These are phyloP conservation scores for Craterocephalus amniculus DNA, from an alignment of 2,797 vertebrate genomes.

Conservation along the genomic window DNA sequence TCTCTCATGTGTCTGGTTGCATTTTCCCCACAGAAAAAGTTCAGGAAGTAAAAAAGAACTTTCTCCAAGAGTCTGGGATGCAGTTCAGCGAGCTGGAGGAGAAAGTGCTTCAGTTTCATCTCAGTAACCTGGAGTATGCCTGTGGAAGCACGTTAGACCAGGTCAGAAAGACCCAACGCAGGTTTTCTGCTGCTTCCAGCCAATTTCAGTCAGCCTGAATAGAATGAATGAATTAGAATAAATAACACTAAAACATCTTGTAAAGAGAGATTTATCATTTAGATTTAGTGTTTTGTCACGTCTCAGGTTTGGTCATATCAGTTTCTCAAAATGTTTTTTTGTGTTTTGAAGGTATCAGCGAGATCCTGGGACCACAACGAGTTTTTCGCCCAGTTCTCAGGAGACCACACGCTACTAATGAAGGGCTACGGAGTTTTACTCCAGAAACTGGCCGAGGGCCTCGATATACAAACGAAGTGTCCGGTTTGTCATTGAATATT, in stretches of 20 bases:
- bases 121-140: slow-evolving; percentile 96
- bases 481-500: slow-evolving; percentile 57
- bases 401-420: slow-evolving; percentile 93
- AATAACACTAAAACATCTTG: too few species aligned
- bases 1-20: background rate
- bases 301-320: background rate
- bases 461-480: slow-evolving; percentile 89
- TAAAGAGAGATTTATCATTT: too few species aligned
- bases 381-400: slow-evolving; percentile 98
- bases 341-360: slow-evolving; percentile 88
- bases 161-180: slow-evolving; percentile 76
- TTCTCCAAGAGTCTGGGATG: slow-evolving; percentile 94
- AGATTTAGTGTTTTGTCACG: background rate
- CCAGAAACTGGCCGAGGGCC: slow-evolving; percentile 89
- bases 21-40: slow-evolving; percentile 88
- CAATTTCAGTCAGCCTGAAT: too few species aligned
- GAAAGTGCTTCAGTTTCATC: slow-evolving; percentile 96
- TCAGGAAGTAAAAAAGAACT: slow-evolving; percentile 94
- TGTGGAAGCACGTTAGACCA: slow-evolving; percentile 93
- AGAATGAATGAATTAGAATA: too few species aligned
- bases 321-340: background rate
- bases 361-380: slow-evolving; percentile 99
- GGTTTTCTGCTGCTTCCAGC: background rate
- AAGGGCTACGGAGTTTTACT: slow-evolving; percentile 90
- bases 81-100: slow-evolving; percentile 95